Evolutionary conservation across 2,888 invertebrate genomes (phyloP).

Genomic region (Zhuqinia jingwanae): DNA sequence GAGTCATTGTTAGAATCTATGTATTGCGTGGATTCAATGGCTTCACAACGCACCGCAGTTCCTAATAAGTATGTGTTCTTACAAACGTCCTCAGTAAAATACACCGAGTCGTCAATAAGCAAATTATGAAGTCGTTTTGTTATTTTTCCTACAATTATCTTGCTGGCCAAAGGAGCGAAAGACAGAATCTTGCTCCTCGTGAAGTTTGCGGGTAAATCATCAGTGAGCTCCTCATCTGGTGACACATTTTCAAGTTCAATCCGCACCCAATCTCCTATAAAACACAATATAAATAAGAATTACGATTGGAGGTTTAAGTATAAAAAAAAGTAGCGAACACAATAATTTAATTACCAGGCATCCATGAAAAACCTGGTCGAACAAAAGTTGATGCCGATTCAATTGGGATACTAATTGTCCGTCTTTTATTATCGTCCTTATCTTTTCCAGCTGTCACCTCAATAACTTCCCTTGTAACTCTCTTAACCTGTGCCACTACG

Average conservation of each 20-base stretch:
- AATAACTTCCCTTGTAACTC: background rate
- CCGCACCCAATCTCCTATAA: constrained; percentile 78
- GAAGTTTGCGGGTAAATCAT: constrained; percentile 37
- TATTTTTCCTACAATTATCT: constrained; percentile 81
- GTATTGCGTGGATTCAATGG: constrained; percentile 88
- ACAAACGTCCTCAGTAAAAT: constrained; percentile 84
- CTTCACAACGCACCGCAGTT: constrained; percentile 82
- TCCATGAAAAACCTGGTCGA: constrained; percentile 20
- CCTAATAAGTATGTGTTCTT: constrained; percentile 84
- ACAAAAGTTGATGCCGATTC: background rate
- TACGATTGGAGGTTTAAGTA: too few relatives aligned
- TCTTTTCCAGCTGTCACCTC: constrained; percentile 55
- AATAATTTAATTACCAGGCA: constrained; percentile 32
- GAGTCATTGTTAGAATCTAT: constrained; percentile 82
- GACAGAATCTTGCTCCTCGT: constrained; percentile 54
- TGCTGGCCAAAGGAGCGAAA: constrained; percentile 61
- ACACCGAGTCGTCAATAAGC: constrained; percentile 84
- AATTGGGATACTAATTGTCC: constrained; percentile 34
- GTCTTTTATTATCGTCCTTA: background rate
- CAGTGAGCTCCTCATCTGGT: constrained; percentile 8
- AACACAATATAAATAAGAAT: constrained; percentile 13
- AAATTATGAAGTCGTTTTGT: constrained; percentile 81
- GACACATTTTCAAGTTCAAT: constrained; percentile 70
- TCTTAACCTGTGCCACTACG: constrained; percentile 53
- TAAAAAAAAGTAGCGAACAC: background rate